Percentiles rank a stretch among this genome's conserved stretches.
Conservation (phyloP, 2,888 invertebrate genomes). For the Elmis aenea region DNA sequence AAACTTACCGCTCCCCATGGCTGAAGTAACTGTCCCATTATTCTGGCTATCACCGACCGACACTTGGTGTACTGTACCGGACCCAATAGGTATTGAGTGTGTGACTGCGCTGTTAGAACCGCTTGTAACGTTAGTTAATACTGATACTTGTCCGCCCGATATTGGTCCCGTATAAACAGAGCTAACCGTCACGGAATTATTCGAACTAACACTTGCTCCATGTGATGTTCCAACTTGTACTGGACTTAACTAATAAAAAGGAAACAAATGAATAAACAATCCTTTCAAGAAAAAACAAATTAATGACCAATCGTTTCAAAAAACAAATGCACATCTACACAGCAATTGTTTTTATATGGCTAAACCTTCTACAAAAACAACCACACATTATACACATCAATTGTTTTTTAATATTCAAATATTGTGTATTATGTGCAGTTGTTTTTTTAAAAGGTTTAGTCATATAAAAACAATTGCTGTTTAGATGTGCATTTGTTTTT, state of each 20-base stretch:
- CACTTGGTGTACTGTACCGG: constrained; percentile 22
- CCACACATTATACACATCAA: too few relatives aligned
- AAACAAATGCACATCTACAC: too few relatives aligned
- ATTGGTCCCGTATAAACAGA: constrained; percentile 41
- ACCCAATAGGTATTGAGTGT: constrained; percentile 42
- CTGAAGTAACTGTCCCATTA: constrained; percentile 16
- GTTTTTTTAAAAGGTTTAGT: too few relatives aligned
- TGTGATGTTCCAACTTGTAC: constrained; percentile 19
- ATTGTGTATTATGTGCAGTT: too few relatives aligned
- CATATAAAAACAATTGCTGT: too few relatives aligned
- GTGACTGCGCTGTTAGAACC: constrained; percentile 35
- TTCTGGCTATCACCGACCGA: constrained; percentile 39
- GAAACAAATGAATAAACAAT: constrained; percentile 6
- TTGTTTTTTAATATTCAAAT: too few relatives aligned
- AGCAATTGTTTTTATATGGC: too few relatives aligned
- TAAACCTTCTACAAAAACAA: too few relatives aligned
- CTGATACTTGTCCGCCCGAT: constrained; percentile 42
- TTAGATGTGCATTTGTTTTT: too few relatives aligned
- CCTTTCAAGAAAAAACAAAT: constrained; percentile 9
- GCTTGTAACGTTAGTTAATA: constrained; percentile 31
- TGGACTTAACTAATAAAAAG: too few relatives aligned
- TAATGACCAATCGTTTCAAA: background rate
- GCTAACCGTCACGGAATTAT: constrained; percentile 41
- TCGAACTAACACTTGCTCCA: constrained; percentile 19
- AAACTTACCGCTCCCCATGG: constrained; percentile 32